These are phyloP conservation scores for Atta cephalotes DNA, from an alignment of 1,140 invertebrate species.

Conservation along the genomic window DNA sequence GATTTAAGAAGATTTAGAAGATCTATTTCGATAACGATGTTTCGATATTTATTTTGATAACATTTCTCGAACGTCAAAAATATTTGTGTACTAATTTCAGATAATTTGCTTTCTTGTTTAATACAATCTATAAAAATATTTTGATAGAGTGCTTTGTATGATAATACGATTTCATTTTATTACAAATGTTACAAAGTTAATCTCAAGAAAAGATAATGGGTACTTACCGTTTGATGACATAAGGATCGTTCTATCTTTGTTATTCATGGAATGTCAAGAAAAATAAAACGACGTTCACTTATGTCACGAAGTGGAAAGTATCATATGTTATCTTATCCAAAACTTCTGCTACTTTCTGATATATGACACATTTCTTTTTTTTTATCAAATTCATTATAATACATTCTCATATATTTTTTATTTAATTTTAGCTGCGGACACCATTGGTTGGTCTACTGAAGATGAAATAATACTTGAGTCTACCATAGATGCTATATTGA, in stretches of 20 bases:
- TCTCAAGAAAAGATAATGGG: background rate
- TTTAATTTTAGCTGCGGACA: slow-evolving; percentile 74
- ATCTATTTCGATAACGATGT: background rate
- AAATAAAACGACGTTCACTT: too few relatives aligned
- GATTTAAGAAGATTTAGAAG: background rate
- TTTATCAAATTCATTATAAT: slow-evolving; percentile 32
- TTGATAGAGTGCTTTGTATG: background rate
- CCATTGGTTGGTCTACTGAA: slow-evolving; percentile 82
- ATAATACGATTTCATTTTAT: background rate
- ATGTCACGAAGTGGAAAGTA: too few relatives aligned
- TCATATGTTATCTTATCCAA: background rate
- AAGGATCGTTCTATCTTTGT: too few relatives aligned
- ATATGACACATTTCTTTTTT: slow-evolving; percentile 31
- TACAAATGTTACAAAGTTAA: background rate
- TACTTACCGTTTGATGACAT: too few relatives aligned
- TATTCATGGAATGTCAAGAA: too few relatives aligned
- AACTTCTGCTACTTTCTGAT: background rate
- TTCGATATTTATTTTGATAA: background rate
- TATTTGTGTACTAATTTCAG: background rate
- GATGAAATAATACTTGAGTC: slow-evolving; percentile 85
- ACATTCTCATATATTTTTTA: slow-evolving; percentile 59
- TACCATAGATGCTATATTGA: slow-evolving; percentile 85
- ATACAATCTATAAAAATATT: background rate
- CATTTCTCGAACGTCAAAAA: background rate
- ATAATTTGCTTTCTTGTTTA: background rate